Base-by-base conservation (phyloP, 92 coral and sea anemone species). In the Phenganax subtilis region DNA sequence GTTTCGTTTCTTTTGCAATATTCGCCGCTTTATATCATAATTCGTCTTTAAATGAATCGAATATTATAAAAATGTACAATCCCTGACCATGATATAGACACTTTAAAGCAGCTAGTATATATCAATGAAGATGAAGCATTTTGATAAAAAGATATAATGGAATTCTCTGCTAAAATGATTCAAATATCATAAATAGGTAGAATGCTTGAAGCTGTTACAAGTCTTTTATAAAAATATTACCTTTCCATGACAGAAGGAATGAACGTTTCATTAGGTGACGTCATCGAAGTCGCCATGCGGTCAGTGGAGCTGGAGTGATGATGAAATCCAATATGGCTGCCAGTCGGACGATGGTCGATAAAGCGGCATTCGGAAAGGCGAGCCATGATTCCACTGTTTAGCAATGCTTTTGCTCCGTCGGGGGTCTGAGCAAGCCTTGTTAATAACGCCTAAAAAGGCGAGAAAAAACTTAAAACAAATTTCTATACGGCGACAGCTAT, bases 331-430 rank as follows among this genome's bases (percentile, higher is more conserved):
- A 76, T 58, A 44, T 76, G 66, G 51, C 81, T 47, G 12, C 20
- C 69, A 30, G 64, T 8, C 66, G 71, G 85, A 47, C 80, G 77
- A 0, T 75, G 93, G 84, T 89, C 92, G 20, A 93, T 90, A 75
- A 91, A 93, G 29, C 87, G 86, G 60, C 98, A 93, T 86, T 93
- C 98, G 10, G 97, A 96, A 71, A 91, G 84, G 28, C 98, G 96
- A 10, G 98, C 85, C 90, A 93, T 82, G 51, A 93, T 86, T 60
- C 98, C 98, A 14, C 92, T 15, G 56, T 51, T 76, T 54, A 93
- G 85, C 71, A 93, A 91, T 28, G 89, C 92, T 27, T 91, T 89
- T 20, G 98, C 94, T 2, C 98, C 98, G 79, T 93, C 93, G 68
- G 91, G 57, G 10, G 96, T 75, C 88, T 96, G 97, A 9, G 99